These are phyloP conservation scores for Neocrepidodera transversa DNA, from an alignment of 2,888 invertebrate species.

Conservation along the genomic window DNA sequence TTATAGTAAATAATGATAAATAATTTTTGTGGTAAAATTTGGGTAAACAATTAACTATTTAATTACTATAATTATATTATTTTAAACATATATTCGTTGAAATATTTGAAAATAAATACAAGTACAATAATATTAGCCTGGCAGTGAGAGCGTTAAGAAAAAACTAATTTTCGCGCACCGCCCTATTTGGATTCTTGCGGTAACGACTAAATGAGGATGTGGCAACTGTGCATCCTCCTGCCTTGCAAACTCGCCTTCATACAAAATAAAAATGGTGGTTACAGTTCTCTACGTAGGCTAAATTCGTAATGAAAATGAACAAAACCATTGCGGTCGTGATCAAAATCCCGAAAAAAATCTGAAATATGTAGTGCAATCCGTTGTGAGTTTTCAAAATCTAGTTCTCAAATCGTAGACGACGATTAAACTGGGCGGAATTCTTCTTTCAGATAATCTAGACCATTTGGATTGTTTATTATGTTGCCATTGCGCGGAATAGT, in stretches of 20 bases:
- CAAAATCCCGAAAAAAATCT: constrained; percentile 32
- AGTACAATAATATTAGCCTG: too few species aligned
- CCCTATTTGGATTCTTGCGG: not conserved
- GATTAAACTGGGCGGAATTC: constrained; percentile 50
- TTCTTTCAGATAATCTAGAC: constrained; percentile 36
- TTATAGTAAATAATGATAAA: too few species aligned
- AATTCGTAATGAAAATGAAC: constrained; percentile 44
- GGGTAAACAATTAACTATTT: too few species aligned
- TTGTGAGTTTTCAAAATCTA: constrained; percentile 39
- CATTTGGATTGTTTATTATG: constrained; percentile 45
- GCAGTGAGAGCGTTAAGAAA: too few species aligned
- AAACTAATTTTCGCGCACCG: not conserved
- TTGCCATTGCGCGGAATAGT: constrained; percentile 49
- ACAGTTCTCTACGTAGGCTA: constrained; percentile 45
- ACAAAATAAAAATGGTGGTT: constrained; percentile 57
- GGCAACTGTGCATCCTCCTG: constrained; percentile 21
- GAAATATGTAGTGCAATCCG: constrained; percentile 39
- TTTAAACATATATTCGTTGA: too few species aligned
- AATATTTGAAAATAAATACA: too few species aligned
- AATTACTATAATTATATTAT: too few species aligned
- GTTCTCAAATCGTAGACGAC: constrained; percentile 35
- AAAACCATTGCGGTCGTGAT: constrained; percentile 44
- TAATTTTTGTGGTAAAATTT: too few species aligned
- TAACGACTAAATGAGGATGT: not conserved
- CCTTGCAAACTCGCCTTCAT: constrained; percentile 39